phyloP scores from a whole-genome alignment of 2,797 vertebrate species.

The Sebastes steindachneri region DNA sequence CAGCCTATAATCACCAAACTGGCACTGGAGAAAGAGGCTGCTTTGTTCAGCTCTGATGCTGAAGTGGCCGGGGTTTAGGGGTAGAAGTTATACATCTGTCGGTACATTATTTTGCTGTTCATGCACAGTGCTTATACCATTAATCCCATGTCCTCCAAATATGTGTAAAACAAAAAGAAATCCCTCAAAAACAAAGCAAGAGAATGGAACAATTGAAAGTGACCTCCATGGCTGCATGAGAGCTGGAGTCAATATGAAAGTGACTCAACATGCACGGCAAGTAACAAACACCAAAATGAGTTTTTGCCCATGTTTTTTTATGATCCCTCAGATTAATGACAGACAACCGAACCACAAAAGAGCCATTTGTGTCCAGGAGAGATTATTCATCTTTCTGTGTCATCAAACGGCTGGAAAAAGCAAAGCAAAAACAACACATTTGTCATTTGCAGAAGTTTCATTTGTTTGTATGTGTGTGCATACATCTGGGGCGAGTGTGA shows the following conservation, averaged over 20 bases:
- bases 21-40: slow-evolving; percentile 10
- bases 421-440: slow-evolving; percentile 8
- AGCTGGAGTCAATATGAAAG: background rate
- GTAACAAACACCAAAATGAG: background rate
- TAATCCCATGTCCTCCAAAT: background rate
- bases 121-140: background rate
- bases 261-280: background rate
- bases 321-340: slow-evolving; percentile 18
- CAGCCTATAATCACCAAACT: slow-evolving; percentile 39
- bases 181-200: background rate
- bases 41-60: slow-evolving; percentile 38
- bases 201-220: background rate
- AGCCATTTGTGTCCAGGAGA: background rate
- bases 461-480: background rate
- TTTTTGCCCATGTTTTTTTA: background rate
- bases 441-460: slow-evolving; percentile 12
- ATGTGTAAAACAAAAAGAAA: background rate
- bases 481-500: background rate
- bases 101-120: background rate
- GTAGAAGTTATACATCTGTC: background rate
- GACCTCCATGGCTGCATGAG: background rate
- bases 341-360: slow-evolving; percentile 1
- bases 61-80: background rate
- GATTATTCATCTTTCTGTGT: background rate
- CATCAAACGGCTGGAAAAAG: background rate